These are phyloP conservation scores for Drosophila triauraria DNA, from an alignment of 1,140 invertebrate species.

Conservation along the genomic window DNA sequence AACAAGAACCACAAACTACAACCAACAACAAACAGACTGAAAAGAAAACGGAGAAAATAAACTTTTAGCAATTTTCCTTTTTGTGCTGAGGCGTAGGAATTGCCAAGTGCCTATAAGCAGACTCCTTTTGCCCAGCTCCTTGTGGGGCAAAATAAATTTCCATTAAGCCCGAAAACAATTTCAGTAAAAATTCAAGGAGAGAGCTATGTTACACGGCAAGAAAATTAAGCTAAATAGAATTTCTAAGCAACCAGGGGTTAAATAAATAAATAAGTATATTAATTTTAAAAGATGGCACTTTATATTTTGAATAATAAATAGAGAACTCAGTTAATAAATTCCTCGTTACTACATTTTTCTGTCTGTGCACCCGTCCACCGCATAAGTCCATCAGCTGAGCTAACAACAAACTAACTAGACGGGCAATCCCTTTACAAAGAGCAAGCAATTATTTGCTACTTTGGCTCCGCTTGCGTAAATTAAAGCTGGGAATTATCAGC, in stretches of 20 bases:
- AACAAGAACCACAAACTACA: constrained; percentile 8
- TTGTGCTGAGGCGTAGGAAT: constrained; percentile 42
- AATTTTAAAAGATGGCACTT: no score
- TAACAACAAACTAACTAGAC: constrained; percentile 40
- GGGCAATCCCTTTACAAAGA: constrained; percentile 69
- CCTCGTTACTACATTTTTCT: background rate
- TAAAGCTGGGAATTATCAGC: constrained; percentile 69
- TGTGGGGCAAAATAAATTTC: constrained; percentile 59
- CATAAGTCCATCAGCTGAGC: constrained; percentile 38
- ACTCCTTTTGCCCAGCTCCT: constrained; percentile 21
- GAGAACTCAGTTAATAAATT: background rate
- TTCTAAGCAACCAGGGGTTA: no score
- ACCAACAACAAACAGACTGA: constrained; percentile 9
- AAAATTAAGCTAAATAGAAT: background rate
- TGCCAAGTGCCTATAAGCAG: constrained; percentile 44
- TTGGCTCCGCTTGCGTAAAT: constrained; percentile 74
- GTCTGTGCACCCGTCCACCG: constrained; percentile 1
- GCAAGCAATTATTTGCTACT: constrained; percentile 83
- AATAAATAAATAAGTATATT: background rate
- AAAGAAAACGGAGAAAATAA: constrained; percentile 43
- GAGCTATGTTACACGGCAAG: background rate
- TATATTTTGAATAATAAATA: no score
- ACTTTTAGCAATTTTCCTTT: constrained; percentile 50
- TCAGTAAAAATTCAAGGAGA: constrained; percentile 31
- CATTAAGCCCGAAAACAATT: constrained; percentile 70